Evolutionary conservation across 1,140 invertebrate species (phyloP).

Genomic region (Epicauta chinensis): DNA sequence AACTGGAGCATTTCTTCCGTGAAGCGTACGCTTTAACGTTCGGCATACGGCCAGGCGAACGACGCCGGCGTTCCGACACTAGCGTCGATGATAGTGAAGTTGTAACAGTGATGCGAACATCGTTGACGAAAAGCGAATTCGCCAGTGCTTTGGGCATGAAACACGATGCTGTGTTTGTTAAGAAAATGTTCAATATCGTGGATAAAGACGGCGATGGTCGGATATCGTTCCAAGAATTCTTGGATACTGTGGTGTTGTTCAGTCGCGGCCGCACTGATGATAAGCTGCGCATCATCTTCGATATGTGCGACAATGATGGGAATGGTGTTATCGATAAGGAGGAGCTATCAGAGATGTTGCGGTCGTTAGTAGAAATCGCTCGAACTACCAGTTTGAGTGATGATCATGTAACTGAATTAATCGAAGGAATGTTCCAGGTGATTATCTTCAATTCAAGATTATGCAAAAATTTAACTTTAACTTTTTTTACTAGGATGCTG

Average conservation of each 20-base stretch:
- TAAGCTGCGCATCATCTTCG: conserved; percentile 93
- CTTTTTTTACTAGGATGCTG: conserved; percentile 61
- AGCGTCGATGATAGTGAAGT: conserved; percentile 77
- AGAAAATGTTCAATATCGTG: conserved; percentile 98
- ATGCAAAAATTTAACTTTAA: background rate
- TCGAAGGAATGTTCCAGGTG: conserved; percentile 90
- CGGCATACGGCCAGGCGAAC: conserved; percentile 71
- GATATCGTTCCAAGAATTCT: conserved; percentile 97
- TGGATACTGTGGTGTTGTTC: conserved; percentile 91
- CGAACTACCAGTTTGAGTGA: conserved; percentile 84
- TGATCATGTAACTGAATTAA: conserved; percentile 84
- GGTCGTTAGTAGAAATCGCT: conserved; percentile 92
- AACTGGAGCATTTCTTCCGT: conserved; percentile 96
- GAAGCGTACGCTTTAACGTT: conserved; percentile 96
- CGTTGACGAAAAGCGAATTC: conserved; percentile 91
- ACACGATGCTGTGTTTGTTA: conserved; percentile 92
- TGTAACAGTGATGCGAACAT: conserved; percentile 88
- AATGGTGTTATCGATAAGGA: conserved; percentile 93
- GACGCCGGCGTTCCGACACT: conserved; percentile 60
- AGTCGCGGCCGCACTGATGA: conserved; percentile 90
- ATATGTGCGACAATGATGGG: conserved; percentile 97
- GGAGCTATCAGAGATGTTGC: conserved; percentile 88
- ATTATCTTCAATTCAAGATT: background rate
- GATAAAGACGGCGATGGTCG: conserved; percentile 93
- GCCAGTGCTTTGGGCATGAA: conserved; percentile 96